phyloP scores from a whole-genome alignment of 2,888 invertebrate genomes.

The Chymomyza caudatula region DNA sequence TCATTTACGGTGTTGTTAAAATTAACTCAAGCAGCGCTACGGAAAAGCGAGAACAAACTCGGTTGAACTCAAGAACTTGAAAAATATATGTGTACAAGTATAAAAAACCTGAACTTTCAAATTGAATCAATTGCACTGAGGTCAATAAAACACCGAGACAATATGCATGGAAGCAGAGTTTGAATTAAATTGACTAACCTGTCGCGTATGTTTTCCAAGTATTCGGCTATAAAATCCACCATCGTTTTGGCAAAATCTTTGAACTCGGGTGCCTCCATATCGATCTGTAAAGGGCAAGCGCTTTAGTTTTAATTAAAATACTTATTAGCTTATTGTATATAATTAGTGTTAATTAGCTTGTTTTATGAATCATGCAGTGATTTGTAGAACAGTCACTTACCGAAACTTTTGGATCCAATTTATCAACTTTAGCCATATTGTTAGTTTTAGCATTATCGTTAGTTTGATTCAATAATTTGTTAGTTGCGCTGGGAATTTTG shows the following conservation, averaged over 20 bases:
- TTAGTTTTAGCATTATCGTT: slow-evolving; percentile 45
- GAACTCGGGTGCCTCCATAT: slow-evolving; percentile 90
- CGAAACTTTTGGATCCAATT: slow-evolving; percentile 72
- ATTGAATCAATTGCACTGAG: slow-evolving; percentile 36
- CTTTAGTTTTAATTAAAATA: background rate
- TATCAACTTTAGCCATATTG: slow-evolving; percentile 50
- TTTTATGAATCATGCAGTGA: slow-evolving; percentile 14
- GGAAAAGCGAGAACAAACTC: background rate
- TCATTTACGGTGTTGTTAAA: background rate
- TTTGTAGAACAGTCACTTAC: slow-evolving; percentile 49
- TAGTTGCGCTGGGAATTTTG: background rate
- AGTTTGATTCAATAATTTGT: slow-evolving; percentile 19
- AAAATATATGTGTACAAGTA: background rate
- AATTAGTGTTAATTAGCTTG: background rate
- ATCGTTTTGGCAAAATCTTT: slow-evolving; percentile 94
- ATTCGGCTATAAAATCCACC: slow-evolving; percentile 95
- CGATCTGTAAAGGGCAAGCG: slow-evolving; percentile 67
- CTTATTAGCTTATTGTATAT: background rate
- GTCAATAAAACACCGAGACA: slow-evolving; percentile 37
- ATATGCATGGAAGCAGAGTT: slow-evolving; percentile 10
- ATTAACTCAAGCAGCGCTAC: background rate
- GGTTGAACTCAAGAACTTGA: background rate
- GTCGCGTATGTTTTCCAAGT: slow-evolving; percentile 95
- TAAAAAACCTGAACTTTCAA: slow-evolving; percentile 56
- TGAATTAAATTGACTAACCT: slow-evolving; percentile 80